These are phyloP conservation scores for Hydrozoanthus gracilis DNA, from an alignment of 92 coral and sea anemone species.

Conservation along the genomic window DNA sequence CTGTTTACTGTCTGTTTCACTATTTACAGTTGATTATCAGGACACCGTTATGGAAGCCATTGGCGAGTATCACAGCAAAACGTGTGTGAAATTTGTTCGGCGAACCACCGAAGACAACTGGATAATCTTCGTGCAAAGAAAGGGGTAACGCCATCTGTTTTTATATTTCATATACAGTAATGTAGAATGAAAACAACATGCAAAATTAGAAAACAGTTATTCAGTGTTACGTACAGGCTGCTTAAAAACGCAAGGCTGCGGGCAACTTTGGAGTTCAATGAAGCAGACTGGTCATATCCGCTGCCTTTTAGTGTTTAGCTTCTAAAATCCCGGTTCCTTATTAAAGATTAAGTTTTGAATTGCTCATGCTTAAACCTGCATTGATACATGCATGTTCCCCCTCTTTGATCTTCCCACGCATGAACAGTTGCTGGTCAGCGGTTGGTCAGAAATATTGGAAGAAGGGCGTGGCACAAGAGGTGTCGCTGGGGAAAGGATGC, in stretches of 20 bases:
- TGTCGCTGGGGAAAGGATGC: slow-evolving; percentile 80
- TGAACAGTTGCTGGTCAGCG: slow-evolving; percentile 80
- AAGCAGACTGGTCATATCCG: no score
- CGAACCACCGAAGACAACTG: slow-evolving; percentile 76
- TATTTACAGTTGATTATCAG: slow-evolving; percentile 40
- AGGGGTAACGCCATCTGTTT: slow-evolving; percentile 64
- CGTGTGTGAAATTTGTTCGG: slow-evolving; percentile 72
- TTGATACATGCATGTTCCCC: no score
- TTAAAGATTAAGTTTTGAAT: no score
- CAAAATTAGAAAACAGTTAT: not conserved
- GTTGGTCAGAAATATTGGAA: slow-evolving; percentile 74
- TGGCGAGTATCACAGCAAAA: slow-evolving; percentile 67
- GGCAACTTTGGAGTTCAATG: no score
- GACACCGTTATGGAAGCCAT: slow-evolving; percentile 69
- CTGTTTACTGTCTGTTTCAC: not conserved
- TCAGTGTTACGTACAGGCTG: not conserved
- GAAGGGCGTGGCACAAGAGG: slow-evolving; percentile 54
- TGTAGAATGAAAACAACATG: no score
- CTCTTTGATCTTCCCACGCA: no score
- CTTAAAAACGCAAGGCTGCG: not conserved
- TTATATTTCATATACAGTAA: not conserved
- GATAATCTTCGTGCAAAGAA: slow-evolving; percentile 62
- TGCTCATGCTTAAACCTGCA: no score
- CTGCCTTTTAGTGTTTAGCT: no score
- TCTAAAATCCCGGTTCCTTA: no score